These are phyloP conservation scores for Cyanocitta stelleri DNA, from an alignment of 2,113 vertebrate species.

Conservation along the genomic window DNA sequence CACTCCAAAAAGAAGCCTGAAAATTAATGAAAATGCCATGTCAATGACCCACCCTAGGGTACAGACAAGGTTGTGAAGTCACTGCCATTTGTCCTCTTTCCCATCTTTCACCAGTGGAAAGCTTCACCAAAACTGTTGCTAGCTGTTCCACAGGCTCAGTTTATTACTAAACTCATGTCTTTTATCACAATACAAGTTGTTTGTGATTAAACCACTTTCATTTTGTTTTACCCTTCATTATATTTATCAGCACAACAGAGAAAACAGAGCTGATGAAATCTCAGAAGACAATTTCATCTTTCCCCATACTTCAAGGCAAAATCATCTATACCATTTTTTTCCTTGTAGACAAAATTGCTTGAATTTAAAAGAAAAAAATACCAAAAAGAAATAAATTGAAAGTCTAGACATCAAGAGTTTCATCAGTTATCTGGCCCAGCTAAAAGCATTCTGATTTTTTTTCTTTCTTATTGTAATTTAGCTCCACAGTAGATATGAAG, in stretches of 20 bases:
- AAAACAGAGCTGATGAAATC: background rate
- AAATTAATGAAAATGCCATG: background rate
- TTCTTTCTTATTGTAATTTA: background rate
- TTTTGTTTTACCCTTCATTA: background rate
- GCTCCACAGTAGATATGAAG: background rate
- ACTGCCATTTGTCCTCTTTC: background rate
- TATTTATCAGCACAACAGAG: background rate
- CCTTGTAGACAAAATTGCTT: background rate
- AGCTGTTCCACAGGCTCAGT: background rate
- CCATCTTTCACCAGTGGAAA: background rate
- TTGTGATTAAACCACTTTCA: background rate
- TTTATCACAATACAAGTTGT: background rate
- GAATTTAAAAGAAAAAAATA: background rate
- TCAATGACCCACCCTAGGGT: background rate
- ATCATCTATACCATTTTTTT: background rate
- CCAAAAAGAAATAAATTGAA: background rate
- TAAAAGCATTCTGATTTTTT: background rate
- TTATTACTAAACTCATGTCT: background rate
- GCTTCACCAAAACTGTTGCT: background rate
- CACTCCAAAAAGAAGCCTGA: background rate
- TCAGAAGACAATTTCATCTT: background rate
- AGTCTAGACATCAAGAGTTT: background rate
- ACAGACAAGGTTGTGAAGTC: background rate
- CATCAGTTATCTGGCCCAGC: background rate
- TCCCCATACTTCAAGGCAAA: background rate